Evolutionary conservation across 2,888 invertebrate species (phyloP).

Genomic region (Saturnia japonica): DNA sequence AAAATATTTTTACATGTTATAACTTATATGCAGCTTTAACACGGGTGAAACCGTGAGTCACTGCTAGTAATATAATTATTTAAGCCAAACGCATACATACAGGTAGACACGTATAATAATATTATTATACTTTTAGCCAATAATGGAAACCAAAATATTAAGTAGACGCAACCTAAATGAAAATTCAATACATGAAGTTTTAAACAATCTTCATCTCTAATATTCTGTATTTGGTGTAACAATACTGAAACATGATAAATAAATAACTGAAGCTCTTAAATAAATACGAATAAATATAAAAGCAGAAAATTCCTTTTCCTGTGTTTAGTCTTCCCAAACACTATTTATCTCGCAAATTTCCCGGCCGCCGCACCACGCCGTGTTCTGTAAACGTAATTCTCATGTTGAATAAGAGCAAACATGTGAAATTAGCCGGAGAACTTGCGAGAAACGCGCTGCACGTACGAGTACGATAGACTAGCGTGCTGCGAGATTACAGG

Average conservation of each 20-base stretch:
- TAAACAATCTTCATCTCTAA: neutral
- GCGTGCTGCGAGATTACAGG: constrained; percentile 16
- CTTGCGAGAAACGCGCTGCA: constrained; percentile 47
- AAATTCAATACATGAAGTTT: neutral
- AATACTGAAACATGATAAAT: neutral
- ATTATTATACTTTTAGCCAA: neutral
- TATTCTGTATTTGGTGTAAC: neutral
- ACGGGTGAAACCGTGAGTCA: no score
- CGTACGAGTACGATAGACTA: constrained; percentile 31
- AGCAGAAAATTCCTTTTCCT: constrained; percentile 18
- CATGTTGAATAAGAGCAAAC: constrained; percentile 45
- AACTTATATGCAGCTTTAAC: no score
- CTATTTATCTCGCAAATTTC: constrained; percentile 43
- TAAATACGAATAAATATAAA: constrained; percentile 18
- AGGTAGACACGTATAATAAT: neutral
- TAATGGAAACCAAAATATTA: neutral
- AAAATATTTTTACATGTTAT: no score
- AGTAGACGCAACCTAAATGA: no score
- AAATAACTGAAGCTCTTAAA: neutral
- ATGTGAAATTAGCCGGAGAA: constrained; percentile 52
- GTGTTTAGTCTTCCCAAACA: constrained; percentile 25
- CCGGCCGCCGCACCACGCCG: constrained; percentile 26
- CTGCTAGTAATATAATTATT: no score
- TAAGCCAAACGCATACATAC: neutral
- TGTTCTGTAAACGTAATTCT: constrained; percentile 42